Evolutionary conservation across 2,888 invertebrate species (phyloP).

Genomic region (Ethmia dodecea): DNA sequence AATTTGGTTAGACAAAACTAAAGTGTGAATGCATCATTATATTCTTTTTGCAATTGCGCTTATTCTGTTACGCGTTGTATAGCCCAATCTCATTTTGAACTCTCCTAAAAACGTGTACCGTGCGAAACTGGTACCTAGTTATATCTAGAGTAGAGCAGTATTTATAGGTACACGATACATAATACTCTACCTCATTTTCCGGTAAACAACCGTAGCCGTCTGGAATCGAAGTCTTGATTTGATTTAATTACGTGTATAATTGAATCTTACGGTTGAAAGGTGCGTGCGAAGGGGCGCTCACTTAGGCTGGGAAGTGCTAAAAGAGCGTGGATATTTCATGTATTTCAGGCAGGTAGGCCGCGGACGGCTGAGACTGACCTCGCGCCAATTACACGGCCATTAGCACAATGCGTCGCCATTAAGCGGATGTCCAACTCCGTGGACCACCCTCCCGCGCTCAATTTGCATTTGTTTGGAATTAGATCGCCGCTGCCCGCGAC

Average conservation of each 20-base stretch:
- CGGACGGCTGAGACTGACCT: constrained; percentile 37
- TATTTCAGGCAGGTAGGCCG: constrained; percentile 39
- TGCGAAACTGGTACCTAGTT: too few relatives aligned
- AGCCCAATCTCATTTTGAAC: too few relatives aligned
- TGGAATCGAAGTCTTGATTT: constrained; percentile 36
- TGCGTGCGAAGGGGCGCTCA: constrained; percentile 24
- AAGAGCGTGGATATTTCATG: constrained; percentile 31
- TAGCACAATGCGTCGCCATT: constrained; percentile 66
- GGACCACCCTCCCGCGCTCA: constrained; percentile 32
- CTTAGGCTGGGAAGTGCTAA: constrained; percentile 21
- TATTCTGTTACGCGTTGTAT: too few relatives aligned
- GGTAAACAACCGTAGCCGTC: constrained; percentile 29
- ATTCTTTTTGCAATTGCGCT: too few relatives aligned
- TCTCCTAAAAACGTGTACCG: too few relatives aligned
- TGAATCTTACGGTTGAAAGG: constrained; percentile 39
- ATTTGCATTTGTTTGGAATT: constrained; percentile 73
- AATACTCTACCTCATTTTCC: constrained; percentile 15
- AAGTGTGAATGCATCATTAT: too few relatives aligned
- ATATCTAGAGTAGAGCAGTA: too few relatives aligned
- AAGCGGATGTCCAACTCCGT: constrained; percentile 58
- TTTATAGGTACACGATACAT: constrained; percentile 2
- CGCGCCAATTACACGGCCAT: constrained; percentile 67
- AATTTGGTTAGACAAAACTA: too few relatives aligned
- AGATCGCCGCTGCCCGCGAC: constrained; percentile 40
- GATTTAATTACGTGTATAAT: constrained; percentile 48